Base-by-base conservation (phyloP, 2,797 vertebrate genomes). In the Melanotaenia pygmaea region DNA sequence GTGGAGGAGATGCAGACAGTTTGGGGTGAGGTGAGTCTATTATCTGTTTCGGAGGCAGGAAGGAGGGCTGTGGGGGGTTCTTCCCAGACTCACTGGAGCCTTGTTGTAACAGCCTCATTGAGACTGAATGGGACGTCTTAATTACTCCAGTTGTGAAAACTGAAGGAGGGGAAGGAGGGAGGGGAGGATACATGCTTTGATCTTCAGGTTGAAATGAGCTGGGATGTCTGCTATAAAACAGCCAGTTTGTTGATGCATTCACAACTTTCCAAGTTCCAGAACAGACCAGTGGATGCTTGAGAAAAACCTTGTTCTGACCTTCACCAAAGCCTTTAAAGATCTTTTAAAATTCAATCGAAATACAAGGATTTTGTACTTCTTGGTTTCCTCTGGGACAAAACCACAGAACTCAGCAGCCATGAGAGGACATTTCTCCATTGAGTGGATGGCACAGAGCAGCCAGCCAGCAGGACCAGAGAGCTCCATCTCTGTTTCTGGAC, bases 121-220 rank as follows among this genome's bases (percentile, higher is more conserved):
- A 91, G 89, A 90, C 88, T 91, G 92, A 94, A 93, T 93, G 91
- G 93, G 93, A 93, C 88, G 68, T 92, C 93, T 94, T 95, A 94
- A 95, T 95, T 94, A 94, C 94, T 91, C 91, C 88, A 93, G 94
- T 95, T 95, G 94, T 95, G 93, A 95, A 94, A 95, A 94, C 88
- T 91, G 59, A 88, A 88, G 89, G 87, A 65, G 84, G 83, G 89
- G 82, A 20, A 75, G 73, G 65, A 82, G 86, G 82, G 85, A 56
- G 26, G 86, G 80, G 86, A 78, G 91, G 89, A 79, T 40, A 80
- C 78, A 59, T 47, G 84, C 94, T 95, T 95, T 95, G 94, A 95
- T 95, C 92, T 88, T 37, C 7, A 57, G 76, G 35, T 73, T 69
- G 80, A 86, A 82, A 86, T 83, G 86, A 88, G 88, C 83, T 14